Base-by-base conservation (phyloP, 2,113 vertebrate species). In the Myiagra hebetior region DNA sequence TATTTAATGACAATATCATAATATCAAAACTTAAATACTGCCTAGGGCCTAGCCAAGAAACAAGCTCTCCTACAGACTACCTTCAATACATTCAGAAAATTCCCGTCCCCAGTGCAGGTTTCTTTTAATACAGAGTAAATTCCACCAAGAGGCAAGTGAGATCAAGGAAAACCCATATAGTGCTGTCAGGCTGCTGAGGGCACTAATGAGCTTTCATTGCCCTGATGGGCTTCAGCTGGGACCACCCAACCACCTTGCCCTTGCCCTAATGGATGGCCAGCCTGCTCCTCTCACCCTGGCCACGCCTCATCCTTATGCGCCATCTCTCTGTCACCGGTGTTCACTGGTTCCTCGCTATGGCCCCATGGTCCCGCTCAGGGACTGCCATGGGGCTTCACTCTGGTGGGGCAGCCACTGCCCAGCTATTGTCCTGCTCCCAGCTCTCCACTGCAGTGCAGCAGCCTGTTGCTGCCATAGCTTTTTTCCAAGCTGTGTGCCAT, bases 311-410 rank as follows among this genome's bases (percentile, higher is more conserved):
- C 3, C 0, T 35, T 37, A 11, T 15, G 27, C 20, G 52, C 27
- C 15, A 31, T 12, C 33, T 13, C 3, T 35, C 31, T 47, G 35
- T 19, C 24, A 15, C 3, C 1, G 0, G 23, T 15, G n/a, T 18
- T 24, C 0, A 1, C 26, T 26, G 9, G 14, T 10, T 28, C 47
- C 27, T 49, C 18, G 3, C 13, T n/a, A 8, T 33, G 63, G 41
- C 23, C 30, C 15, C 30, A 8, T 2, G 30, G 59, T 24, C 16
- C 17, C 13, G 6, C 24, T 11, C 1, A 5, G 64, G 24, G n/a
- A 8, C 18, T 41, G 26, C 47, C 47, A n/a, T 10, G 19, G 75
- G 46, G 19, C 37, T 50, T 50, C 20, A 39, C 41, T 9, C 15
- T 26, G 7, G 15, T 30, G 39, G 33, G 22, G 57, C 21, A 52